Evolutionary conservation across 2,797 vertebrate species (phyloP), one percentile per base, ranked within the genome.

Genomic region (Onychomys arenicola): DNA sequence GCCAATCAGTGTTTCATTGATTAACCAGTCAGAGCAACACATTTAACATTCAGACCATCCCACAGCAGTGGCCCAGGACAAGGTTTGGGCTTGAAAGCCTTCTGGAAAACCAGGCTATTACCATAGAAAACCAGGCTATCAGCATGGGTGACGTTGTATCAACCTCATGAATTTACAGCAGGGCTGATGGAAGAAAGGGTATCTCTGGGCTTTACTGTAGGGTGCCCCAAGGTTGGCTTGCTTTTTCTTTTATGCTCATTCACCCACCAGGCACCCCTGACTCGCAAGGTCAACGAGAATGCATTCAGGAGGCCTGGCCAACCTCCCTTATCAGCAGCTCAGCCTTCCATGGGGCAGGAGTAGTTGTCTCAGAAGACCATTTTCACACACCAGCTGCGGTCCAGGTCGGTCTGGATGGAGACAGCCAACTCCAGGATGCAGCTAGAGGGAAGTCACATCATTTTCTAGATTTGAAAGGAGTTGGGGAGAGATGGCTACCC

Each of bases 81-180:
- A 49, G 0, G 17, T 34, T 67, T 43, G 93, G 25, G 27, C 12
- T 43, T 34, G 76, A 93, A 37, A 57, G 17, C 55, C 46, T 88
- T 81, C 82, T 83, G 34, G 85, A 83, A 86, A 40, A 67, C 49
- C 34, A 37, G 29, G 55, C 34, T 23, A 49, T 29, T 0, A 3
- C 21, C 5, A 1, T 32, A 12, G 29, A 78, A 82, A 40, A 67
- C 49, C 27, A 37, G 32, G 49, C n/a, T 21, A 27, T 27, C 0
- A 2, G 17, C 9, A 2, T 1, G 12, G n/a, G 6, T 40, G 40
- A 16, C 0, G 0, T 1, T 2, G 43, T 3, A 5, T n/a, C 16
- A 8, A 11, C 27, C 49, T 78, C n/a, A 10, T 59, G 23, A 6
- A 29, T 76, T 63, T 65, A 0, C 2, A 1, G 21, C 0, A 8